Evolutionary conservation across 2,888 invertebrate species (phyloP).

Genomic region (Anticlea derivata): DNA sequence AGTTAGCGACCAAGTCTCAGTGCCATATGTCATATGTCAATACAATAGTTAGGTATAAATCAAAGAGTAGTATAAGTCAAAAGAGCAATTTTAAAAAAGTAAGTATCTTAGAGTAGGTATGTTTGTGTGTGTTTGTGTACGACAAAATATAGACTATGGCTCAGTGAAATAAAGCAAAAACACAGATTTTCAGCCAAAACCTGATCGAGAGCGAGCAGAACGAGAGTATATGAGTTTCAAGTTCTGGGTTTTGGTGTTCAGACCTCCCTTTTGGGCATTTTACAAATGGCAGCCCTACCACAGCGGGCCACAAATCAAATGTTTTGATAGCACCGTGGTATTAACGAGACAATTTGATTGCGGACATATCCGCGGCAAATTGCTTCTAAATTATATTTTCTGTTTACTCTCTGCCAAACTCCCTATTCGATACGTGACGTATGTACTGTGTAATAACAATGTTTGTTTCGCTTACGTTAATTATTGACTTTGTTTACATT

Average conservation of each 20-base stretch:
- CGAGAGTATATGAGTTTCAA: too few species aligned
- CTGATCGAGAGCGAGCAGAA: too few species aligned
- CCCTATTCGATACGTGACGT: conserved; percentile 74
- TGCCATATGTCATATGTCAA: too few species aligned
- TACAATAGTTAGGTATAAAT: too few species aligned
- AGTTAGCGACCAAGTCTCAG: too few species aligned
- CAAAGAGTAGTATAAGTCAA: too few species aligned
- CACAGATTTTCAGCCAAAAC: too few species aligned
- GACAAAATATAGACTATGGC: too few species aligned
- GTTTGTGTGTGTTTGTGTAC: too few species aligned
- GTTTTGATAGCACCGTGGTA: conserved; percentile 82
- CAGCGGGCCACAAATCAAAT: conserved; percentile 79
- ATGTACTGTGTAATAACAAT: conserved; percentile 56
- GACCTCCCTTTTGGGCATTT: neutral
- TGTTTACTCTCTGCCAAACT: conserved; percentile 83
- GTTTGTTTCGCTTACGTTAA: conserved; percentile 73
- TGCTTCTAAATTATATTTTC: conserved; percentile 84
- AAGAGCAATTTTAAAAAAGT: too few species aligned
- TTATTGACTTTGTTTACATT: conserved; percentile 69
- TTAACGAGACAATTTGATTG: conserved; percentile 85
- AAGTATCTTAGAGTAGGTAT: too few species aligned
- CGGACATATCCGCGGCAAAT: conserved; percentile 83
- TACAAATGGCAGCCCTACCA: conserved; percentile 28
- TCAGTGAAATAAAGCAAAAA: too few species aligned
- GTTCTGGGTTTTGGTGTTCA: neutral